Conservation (phyloP, 2,113 vertebrate species). For the Pollimyrus isidori region DNA sequence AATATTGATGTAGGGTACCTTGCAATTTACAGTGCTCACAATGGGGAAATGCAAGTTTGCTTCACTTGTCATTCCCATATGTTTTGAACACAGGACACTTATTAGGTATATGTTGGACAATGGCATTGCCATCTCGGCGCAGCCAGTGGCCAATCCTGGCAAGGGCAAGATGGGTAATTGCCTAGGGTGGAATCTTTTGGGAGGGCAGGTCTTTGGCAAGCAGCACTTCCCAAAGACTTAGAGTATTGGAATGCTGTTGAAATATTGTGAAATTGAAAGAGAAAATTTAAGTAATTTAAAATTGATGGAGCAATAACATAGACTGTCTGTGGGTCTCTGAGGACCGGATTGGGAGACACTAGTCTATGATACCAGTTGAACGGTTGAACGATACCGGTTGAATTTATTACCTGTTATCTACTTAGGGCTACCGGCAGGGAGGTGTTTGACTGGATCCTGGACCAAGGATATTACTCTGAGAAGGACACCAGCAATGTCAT, state of each 20-base stretch:
- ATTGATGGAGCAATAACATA: background rate
- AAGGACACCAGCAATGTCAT: constrained; percentile 96
- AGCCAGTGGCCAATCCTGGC: background rate
- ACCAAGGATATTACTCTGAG: constrained; percentile 97
- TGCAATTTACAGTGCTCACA: background rate
- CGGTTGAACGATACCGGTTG: background rate
- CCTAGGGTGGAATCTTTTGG: background rate
- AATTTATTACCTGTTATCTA: constrained; percentile 1
- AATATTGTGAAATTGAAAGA: background rate
- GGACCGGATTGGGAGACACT: background rate
- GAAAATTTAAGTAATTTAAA: no score
- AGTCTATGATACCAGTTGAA: background rate
- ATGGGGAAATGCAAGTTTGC: background rate
- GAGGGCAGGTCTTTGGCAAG: background rate
- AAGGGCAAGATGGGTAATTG: background rate
- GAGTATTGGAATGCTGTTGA: background rate
- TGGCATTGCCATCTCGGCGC: background rate
- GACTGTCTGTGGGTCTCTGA: background rate
- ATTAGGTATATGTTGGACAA: background rate
- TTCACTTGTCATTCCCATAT: background rate
- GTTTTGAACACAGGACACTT: background rate
- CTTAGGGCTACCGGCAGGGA: constrained; percentile 87
- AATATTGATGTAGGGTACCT: background rate
- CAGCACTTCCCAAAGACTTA: background rate
- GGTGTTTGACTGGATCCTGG: constrained; percentile 98